Evolutionary conservation across 2,888 invertebrate genomes (phyloP).

Genomic region (Temnothorax unifasciatus): DNA sequence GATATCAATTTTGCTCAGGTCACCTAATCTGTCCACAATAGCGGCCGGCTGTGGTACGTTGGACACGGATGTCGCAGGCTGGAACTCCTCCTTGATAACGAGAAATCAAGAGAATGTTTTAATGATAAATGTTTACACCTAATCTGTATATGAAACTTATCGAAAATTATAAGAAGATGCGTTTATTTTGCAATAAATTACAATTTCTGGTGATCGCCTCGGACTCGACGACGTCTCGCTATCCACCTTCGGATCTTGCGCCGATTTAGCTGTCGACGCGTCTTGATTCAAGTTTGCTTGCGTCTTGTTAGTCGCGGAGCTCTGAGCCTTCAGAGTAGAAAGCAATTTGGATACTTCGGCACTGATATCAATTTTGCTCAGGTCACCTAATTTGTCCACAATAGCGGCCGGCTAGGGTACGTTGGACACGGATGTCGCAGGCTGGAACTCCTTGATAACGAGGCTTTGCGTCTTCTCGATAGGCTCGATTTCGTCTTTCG

Average conservation of each 20-base stretch:
- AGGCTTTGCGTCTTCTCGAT: conserved; percentile 77
- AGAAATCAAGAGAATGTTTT: conserved; percentile 3
- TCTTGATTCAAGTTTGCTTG: too few species aligned
- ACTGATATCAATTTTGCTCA: conserved; percentile 91
- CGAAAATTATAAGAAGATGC: too few species aligned
- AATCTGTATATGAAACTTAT: too few species aligned
- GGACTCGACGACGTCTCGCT: too few species aligned
- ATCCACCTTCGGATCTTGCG: too few species aligned
- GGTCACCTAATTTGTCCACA: conserved; percentile 90
- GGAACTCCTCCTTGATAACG: conserved; percentile 59
- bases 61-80: conserved; percentile 69
- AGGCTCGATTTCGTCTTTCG: conserved; percentile 87
- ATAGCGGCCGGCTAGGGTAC: conserved; percentile 87
- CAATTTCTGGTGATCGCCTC: too few species aligned
- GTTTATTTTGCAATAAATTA: too few species aligned
- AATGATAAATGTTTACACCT: too few species aligned
- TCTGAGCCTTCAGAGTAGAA: too few species aligned
- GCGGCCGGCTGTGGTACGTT: conserved; percentile 87
- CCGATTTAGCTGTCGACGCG: too few species aligned
- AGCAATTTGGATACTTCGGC: conserved; percentile 89
- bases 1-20: conserved; percentile 91
- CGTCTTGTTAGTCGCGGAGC: too few species aligned
- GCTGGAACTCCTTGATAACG: conserved; percentile 61
- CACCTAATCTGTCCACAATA: conserved; percentile 89
- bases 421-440: conserved; percentile 74